Evolutionary conservation across 1,140 invertebrate genomes (phyloP), one percentile per base, ranked within the genome.

Genomic region (Pantala flavescens): DNA sequence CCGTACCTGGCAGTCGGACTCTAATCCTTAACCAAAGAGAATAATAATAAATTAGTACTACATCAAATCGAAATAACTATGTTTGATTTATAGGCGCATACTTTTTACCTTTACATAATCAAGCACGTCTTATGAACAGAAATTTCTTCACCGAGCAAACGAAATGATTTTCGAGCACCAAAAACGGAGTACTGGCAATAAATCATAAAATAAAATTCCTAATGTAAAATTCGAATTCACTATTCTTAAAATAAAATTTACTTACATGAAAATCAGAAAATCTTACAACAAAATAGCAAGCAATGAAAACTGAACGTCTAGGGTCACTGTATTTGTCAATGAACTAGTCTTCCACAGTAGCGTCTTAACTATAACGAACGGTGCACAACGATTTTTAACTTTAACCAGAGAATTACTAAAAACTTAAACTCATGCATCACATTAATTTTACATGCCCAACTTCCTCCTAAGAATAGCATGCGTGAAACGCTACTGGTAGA

Each of bases 371-470:
- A 63, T 1, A 5, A 63, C 49, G 49, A 63, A 63, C 49, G 49
- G 49, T 63, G 49, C 49, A 63, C 28, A 63, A 63, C 49, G 49
- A 63, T 63, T 21, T 21, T 63, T 63, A 63, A 63, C 49, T 63
- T 63, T 21, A 63, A 63, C 49, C 49, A 63, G 49, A 63, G 49
- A 63, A 19, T 63, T 16, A 63, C n/a, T 63, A 63, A 63, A 63
- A 63, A 63, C n/a, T 63, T 16, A 63, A 63, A 63, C 49, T 63
- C 49, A 63, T 63, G 49, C 49, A 63, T 63, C 49, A 63, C 49
- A 63, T 63, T 63, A 63, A 63, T 63, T 63, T 63, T 63, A 19
- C 49, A 63, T 63, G 49, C 49, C 49, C 49, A 63, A 63, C 49
- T 63, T 63, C 49, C 49, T 63, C 49, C 49, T 63, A 63, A 63